Conservation (phyloP, 2,888 invertebrate species). For the Xestia ashworthii region DNA sequence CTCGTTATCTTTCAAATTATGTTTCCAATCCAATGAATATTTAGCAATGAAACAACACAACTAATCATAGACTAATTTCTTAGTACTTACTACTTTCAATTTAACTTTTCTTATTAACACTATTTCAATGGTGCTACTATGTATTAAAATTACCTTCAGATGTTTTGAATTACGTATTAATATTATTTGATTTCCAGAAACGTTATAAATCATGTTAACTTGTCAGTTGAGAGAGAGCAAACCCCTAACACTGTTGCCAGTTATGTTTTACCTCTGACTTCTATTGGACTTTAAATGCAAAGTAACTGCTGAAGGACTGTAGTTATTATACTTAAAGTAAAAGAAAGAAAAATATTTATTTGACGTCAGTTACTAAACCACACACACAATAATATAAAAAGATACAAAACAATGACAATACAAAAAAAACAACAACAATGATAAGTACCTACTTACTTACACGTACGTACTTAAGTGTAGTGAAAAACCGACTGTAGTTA, state of each 20-base stretch:
- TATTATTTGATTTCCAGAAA: too few species aligned
- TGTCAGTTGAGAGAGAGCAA: not conserved
- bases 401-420: too few species aligned
- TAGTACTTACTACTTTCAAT: constrained; percentile 24
- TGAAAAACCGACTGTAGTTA: not conserved
- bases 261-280: not conserved
- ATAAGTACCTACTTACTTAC: too few species aligned
- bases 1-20: constrained; percentile 12
- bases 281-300: not conserved
- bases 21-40: constrained; percentile 1
- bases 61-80: constrained; percentile 15
- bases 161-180: constrained; percentile 28
- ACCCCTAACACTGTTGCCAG: not conserved
- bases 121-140: constrained; percentile 43
- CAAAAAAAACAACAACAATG: too few species aligned
- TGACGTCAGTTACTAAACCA: too few species aligned
- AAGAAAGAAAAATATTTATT: too few species aligned
- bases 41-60: constrained; percentile 13
- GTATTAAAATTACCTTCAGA: constrained; percentile 11
- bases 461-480: too few species aligned
- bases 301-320: not conserved
- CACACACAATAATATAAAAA: too few species aligned
- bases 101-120: constrained; percentile 1
- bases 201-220: not conserved
- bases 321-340: too few species aligned